Percentiles rank a stretch among this genome's conserved stretches.
Evolutionary conservation across 64 coral and sea anemone genomes (phyloP).

Genomic region (Platygyra sinensis): DNA sequence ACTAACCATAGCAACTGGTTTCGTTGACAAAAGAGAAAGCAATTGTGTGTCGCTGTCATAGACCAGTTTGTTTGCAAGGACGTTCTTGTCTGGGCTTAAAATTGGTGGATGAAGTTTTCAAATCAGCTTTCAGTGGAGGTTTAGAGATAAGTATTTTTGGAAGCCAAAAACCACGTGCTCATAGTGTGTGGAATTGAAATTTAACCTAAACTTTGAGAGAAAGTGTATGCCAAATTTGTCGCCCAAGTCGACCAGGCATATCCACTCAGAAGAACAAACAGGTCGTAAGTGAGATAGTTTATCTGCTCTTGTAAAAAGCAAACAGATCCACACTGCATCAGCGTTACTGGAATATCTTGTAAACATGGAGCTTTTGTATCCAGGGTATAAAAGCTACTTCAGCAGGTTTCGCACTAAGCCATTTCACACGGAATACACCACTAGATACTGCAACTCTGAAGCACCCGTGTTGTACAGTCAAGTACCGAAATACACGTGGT

Average conservation of each 20-base stretch:
- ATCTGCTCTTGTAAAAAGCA: not conserved
- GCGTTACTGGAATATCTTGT: not conserved
- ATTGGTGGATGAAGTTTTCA: not conserved
- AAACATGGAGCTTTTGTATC: conserved; percentile 30
- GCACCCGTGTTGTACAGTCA: conserved; percentile 42
- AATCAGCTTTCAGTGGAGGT: not conserved
- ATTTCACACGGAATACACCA: conserved; percentile 70
- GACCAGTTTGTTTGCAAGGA: not conserved
- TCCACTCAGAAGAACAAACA: not conserved
- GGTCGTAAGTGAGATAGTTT: not conserved
- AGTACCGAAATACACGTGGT: conserved; percentile 50
- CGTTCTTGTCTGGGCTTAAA: not conserved
- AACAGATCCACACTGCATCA: not conserved
- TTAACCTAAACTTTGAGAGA: not conserved
- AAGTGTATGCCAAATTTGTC: not conserved
- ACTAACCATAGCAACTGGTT: conserved; percentile 26
- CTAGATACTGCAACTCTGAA: conserved; percentile 36
- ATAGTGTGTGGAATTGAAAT: not conserved
- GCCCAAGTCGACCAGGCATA: not conserved
- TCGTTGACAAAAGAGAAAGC: not conserved
- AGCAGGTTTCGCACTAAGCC: not conserved
- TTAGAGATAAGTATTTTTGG: not conserved
- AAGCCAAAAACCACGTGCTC: not conserved
- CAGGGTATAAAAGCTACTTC: conserved; percentile 31
- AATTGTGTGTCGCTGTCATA: not conserved